phyloP scores from a whole-genome alignment of 2,113 vertebrate genomes.

The Murina feae region DNA sequence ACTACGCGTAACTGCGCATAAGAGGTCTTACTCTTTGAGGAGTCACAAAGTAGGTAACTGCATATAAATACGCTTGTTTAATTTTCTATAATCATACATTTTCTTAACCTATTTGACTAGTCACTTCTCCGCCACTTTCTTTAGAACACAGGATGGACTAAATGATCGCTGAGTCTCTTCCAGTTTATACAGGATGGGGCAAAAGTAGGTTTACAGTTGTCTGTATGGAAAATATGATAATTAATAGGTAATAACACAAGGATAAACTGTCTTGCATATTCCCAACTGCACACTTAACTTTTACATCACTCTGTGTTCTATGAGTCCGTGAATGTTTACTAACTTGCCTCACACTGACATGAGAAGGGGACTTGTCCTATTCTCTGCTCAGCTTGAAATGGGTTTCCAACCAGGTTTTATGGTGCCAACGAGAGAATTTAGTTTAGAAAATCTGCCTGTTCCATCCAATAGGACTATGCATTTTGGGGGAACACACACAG shows the following conservation, averaged over 20 bases:
- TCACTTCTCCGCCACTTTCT: neutral
- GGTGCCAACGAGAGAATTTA: neutral
- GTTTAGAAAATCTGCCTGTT: conserved; percentile 8
- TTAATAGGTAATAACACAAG: neutral
- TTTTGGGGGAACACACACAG: neutral
- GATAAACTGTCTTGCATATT: neutral
- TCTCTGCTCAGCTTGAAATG: neutral
- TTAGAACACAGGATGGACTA: neutral
- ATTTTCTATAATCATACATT: neutral
- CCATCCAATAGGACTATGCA: neutral
- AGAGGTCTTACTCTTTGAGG: neutral
- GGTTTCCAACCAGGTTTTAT: conserved; percentile 8
- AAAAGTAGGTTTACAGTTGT: neutral
- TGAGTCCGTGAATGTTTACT: neutral
- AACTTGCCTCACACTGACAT: neutral
- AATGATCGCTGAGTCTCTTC: neutral
- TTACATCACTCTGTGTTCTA: neutral
- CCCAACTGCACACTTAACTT: neutral
- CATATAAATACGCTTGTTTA: neutral
- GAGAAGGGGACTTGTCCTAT: neutral
- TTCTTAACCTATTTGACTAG: neutral
- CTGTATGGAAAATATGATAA: neutral
- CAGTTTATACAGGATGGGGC: neutral
- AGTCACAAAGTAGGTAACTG: neutral
- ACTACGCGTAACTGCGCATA: neutral